A percentile compares a stretch with the other conserved stretches of the same genome.
Evolutionary conservation across 2,888 invertebrate genomes (phyloP).

Genomic region (Trilocha varians): DNA sequence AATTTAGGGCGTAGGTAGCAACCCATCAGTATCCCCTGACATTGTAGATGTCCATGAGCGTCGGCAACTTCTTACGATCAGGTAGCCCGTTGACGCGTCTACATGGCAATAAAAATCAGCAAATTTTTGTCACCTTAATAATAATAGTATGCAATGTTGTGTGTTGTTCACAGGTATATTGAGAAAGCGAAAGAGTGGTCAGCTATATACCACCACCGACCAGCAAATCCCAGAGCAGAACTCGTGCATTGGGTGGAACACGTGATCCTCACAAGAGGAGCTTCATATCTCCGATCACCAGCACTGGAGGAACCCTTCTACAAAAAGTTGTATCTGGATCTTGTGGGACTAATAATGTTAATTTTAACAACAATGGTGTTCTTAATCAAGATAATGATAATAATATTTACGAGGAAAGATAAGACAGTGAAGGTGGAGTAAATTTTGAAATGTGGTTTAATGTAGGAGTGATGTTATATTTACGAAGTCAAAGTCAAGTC

Average conservation of each 20-base stretch:
- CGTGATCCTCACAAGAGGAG: slow-evolving; percentile 30
- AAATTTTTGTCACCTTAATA: too few species aligned
- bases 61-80: too few species aligned
- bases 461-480: too few species aligned
- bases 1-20: too few species aligned
- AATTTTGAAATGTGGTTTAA: neutral
- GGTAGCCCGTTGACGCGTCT: too few species aligned
- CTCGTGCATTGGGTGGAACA: slow-evolving; percentile 36
- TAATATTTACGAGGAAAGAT: neutral
- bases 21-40: too few species aligned
- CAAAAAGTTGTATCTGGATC: slow-evolving; percentile 35
- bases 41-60: too few species aligned
- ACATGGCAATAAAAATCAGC: too few species aligned
- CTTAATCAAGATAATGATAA: slow-evolving; percentile 3
- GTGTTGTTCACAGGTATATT: slow-evolving; percentile 23
- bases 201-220: slow-evolving; percentile 31
- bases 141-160: too few species aligned
- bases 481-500: too few species aligned
- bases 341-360: slow-evolving; percentile 11
- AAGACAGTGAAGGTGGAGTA: neutral
- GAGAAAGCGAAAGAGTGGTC: slow-evolving; percentile 27
- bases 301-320: slow-evolving; percentile 31
- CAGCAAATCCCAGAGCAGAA: slow-evolving; percentile 24
- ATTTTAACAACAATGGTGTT: slow-evolving; percentile 1
- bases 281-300: slow-evolving; percentile 31